Base-by-base conservation (phyloP, 2,888 invertebrate genomes). In the Mesorhabditis spiculigera region DNA sequence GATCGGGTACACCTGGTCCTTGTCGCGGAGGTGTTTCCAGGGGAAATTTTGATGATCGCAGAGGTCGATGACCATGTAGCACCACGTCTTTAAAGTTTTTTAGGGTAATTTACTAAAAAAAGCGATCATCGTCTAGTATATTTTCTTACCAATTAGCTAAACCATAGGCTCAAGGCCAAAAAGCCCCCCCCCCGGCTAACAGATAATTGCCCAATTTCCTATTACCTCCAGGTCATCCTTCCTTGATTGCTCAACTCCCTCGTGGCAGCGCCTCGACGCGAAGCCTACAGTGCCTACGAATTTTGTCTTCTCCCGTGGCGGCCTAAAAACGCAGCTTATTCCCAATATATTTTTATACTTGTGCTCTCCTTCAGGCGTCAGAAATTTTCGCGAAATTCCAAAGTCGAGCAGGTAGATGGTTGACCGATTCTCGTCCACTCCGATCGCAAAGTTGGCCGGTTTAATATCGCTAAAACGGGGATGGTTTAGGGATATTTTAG, bases 191-290 rank as follows among this genome's bases (percentile, higher is more conserved):
- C 28, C 28, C n/a, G n/a, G 58, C 8, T 50, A 50, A 50, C 58
- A 13, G 8, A 50, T 13, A 50, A 50, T 0, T 50, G 8, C 10
- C 58, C 8, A 50, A 1, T 13, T 13, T 13, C 10, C n/a, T 2
- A 50, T 13, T n/a, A 50, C 58, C 42, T 67, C 67, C 8, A 67
- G 45, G 67, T 67, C 67, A 45, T 67, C 67, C 41, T 58, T 67
- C 28, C 67, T 50, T 16, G 28, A n/a, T n/a, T 67, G 67, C 13
- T 16, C 67, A n/a, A n/a, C 58, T 3, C 41, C n/a, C 13, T 8
- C n/a, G 41, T 58, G 67, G 42, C 44, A 43, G 13, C 6, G 10
- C 5, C 67, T 4, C 8, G 67, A 45, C 5, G 67, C 67, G 61
- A 50, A 67, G 8, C 45, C 50, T 8, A 13, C 43, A 4, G 67